Conservation (phyloP, 2,888 invertebrate species). For the Pegoplata infirma region DNA sequence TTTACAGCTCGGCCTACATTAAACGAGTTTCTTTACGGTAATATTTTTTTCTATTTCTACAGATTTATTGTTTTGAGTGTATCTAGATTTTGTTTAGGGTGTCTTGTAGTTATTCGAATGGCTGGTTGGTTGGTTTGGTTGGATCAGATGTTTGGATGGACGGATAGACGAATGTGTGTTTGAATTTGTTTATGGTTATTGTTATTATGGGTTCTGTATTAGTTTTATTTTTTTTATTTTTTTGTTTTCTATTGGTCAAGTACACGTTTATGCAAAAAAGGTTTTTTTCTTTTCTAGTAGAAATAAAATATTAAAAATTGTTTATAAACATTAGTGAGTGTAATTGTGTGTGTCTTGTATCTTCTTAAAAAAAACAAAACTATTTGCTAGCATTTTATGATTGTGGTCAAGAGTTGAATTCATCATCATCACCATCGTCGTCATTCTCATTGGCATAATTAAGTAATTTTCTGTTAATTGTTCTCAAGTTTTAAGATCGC, state of each 20-base stretch:
- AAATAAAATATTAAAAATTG: background rate
- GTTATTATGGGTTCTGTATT: conserved; percentile 35
- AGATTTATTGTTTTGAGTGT: background rate
- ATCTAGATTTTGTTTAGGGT: background rate
- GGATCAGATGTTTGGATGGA: too few relatives aligned
- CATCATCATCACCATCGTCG: conserved; percentile 19
- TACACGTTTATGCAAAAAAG: too few relatives aligned
- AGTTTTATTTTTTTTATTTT: background rate
- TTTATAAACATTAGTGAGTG: conserved; percentile 15
- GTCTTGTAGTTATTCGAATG: background rate
- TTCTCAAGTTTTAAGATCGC: conserved; percentile 12
- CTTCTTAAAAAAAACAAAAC: too few relatives aligned
- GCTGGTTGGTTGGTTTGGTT: background rate
- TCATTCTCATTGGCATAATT: conserved; percentile 15
- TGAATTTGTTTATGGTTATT: conserved; percentile 15
- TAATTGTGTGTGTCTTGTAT: conserved; percentile 1
- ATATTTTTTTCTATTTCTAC: background rate
- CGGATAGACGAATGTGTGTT: conserved; percentile 5
- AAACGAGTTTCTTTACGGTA: too few relatives aligned
- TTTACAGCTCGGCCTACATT: too few relatives aligned
- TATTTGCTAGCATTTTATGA: conserved; percentile 12
- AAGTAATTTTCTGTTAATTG: conserved; percentile 27
- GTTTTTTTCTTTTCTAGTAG: too few relatives aligned
- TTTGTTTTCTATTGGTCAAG: too few relatives aligned
- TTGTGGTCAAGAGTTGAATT: conserved; percentile 34